Conservation (phyloP, 2,797 vertebrate genomes). For the Silurus lanzhouensis region DNA sequence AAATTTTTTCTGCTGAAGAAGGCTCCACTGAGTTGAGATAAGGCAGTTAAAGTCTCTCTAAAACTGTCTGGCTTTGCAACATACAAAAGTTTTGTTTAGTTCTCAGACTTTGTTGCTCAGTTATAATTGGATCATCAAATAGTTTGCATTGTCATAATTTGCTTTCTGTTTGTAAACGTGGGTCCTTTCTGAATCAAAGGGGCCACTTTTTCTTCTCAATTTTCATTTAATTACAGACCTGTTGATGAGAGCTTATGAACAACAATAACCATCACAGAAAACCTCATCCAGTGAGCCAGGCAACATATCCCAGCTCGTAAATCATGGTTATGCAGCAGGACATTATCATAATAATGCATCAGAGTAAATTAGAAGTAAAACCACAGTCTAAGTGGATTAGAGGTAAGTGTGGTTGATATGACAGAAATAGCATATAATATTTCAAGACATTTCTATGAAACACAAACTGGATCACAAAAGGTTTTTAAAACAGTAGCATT, state of each 20-base stretch:
- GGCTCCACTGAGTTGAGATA: conserved; percentile 14
- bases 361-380: conserved; percentile 41
- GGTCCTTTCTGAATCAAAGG: conserved; percentile 27
- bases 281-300: conserved; percentile 19
- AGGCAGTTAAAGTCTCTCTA: neutral
- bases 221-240: conserved; percentile 52
- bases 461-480: neutral
- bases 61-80: conserved; percentile 8
- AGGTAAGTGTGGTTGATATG: neutral
- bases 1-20: conserved; percentile 2
- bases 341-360: conserved; percentile 48
- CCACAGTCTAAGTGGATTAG: conserved; percentile 39
- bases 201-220: conserved; percentile 18
- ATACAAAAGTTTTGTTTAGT: neutral
- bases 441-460: neutral
- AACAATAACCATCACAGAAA: conserved; percentile 27
- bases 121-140: conserved; percentile 31
- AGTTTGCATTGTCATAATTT: conserved; percentile 32
- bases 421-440: conserved; percentile 1
- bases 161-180: conserved; percentile 45
- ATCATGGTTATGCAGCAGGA: conserved; percentile 43
- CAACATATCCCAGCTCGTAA: conserved; percentile 38
- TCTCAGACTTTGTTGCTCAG: conserved; percentile 5
- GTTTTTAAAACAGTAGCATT: neutral
- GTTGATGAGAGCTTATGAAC: conserved; percentile 18